Conservation (phyloP, 2,113 vertebrate genomes). For the Ctenomys sociabilis region DNA sequence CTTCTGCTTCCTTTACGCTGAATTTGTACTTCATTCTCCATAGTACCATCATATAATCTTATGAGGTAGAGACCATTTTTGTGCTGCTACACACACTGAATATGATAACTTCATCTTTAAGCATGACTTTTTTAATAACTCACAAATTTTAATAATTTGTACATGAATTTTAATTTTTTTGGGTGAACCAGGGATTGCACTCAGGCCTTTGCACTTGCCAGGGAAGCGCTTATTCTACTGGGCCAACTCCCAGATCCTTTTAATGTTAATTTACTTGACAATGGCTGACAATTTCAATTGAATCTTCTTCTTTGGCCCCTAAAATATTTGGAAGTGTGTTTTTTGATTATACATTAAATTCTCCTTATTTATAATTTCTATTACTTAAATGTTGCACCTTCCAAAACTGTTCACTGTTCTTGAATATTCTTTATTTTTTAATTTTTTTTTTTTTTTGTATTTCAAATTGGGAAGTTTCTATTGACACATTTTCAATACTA, state of each 20-base stretch:
- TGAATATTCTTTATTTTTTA: background rate
- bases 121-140: background rate
- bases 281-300: background rate
- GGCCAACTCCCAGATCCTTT: too few species aligned
- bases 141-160: background rate
- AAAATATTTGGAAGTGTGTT: background rate
- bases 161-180: background rate
- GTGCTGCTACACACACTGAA: background rate
- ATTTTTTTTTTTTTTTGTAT: too few species aligned
- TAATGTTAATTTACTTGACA: constrained; percentile 9
- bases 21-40: background rate
- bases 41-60: background rate
- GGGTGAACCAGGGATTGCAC: too few species aligned
- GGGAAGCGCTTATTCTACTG: too few species aligned
- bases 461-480: too few species aligned
- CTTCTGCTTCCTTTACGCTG: too few species aligned
- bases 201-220: too few species aligned
- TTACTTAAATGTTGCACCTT: background rate
- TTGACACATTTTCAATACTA: too few species aligned
- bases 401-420: background rate
- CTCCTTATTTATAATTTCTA: background rate
- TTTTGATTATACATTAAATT: constrained; percentile 4
- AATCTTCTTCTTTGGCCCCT: background rate
- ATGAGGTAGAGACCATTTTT: background rate
- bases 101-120: background rate